A percentile compares a stretch with the other conserved stretches of the same genome.
Conservation (phyloP, 2,113 vertebrate species). For the Tylochromis polylepis region DNA sequence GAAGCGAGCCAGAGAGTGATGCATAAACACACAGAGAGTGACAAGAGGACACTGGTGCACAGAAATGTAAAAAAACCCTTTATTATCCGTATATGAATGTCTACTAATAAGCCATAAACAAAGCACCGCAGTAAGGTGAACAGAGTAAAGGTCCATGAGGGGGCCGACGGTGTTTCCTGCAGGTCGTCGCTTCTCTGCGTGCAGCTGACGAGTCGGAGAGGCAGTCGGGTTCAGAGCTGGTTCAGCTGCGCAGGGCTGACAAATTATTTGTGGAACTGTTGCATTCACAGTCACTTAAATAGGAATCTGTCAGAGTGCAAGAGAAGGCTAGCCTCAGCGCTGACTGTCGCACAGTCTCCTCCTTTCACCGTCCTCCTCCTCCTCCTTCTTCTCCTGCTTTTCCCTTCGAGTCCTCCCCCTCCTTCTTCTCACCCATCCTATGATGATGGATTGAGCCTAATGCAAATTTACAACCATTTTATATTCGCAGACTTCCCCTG, state of each 20-base stretch:
- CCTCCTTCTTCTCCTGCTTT: conserved; percentile 26
- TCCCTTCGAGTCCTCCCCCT: background rate
- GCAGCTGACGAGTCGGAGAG: background rate
- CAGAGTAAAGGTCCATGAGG: background rate
- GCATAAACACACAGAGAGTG: no score
- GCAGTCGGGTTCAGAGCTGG: conserved; percentile 88
- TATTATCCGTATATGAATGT: background rate
- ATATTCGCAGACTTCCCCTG: conserved; percentile 87
- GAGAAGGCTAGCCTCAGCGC: conserved; percentile 75
- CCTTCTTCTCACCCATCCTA: conserved; percentile 68
- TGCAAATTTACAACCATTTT: conserved; percentile 99
- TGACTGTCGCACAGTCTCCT: conserved; percentile 74
- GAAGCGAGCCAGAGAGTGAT: background rate
- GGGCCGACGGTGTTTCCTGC: background rate
- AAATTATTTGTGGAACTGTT: conserved; percentile 99
- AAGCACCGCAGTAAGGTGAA: background rate
- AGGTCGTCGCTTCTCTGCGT: background rate
- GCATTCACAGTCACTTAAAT: conserved; percentile 99
- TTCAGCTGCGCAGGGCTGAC: conserved; percentile 93
- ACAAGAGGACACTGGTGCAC: background rate
- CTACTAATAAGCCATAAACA: background rate
- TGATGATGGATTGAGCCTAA: conserved; percentile 98
- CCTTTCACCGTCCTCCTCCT: conserved; percentile 41
- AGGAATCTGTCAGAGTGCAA: conserved; percentile 89
- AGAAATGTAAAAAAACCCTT: background rate